Base-by-base conservation (phyloP, 2,888 invertebrate species). In the Dicyrtoma fusca region DNA sequence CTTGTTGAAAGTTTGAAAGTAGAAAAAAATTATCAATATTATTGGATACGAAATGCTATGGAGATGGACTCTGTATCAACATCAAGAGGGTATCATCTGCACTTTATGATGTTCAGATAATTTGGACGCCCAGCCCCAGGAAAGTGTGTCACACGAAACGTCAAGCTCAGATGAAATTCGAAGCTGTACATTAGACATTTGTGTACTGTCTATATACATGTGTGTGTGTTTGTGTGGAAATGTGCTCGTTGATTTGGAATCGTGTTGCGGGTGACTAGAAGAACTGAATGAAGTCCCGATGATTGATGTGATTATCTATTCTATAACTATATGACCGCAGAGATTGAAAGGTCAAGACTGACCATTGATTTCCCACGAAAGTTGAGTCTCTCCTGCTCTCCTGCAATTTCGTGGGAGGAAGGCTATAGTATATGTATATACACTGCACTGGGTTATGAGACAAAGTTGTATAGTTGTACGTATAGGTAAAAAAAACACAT, bases 291-390 rank as follows among this genome's bases (percentile, higher is more conserved):
- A 44, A 25, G 19, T 25, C 10, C 25, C 21, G 55, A 17, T 55
- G 55, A 68, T 68, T 68, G 68, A 57, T 68, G 53, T 44, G 14
- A 63, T 63, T 45, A 21, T 45, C 45, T 63, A 45, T 63, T 63
- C 21, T 45, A 42, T 63, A 42, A 47, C 49, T 45, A 63, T 63
- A 63, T 63, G 63, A 47, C 63, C 63, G 45, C 63, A 68, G 45
- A 53, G 26, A 34, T 68, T 68, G 55, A 26, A 57, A 45, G 68
- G 68, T 57, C 68, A 57, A 57, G 44, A 57, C 19, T 68, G 68
- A 68, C 68, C 68, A 68, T 68, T 21, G 21, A 57, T 26, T 68
- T 68, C 68, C 57, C 68, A 68, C 68, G 68, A 17, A 14, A 45
- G 23, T 42, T 8, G 3, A 34, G 34, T 8, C n/a, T n/a, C n/a